Evolutionary conservation across 30 jellyfish, hydroid and myxozoan genomes (phyloP).

Genomic region (Cassiopea xamachana): DNA sequence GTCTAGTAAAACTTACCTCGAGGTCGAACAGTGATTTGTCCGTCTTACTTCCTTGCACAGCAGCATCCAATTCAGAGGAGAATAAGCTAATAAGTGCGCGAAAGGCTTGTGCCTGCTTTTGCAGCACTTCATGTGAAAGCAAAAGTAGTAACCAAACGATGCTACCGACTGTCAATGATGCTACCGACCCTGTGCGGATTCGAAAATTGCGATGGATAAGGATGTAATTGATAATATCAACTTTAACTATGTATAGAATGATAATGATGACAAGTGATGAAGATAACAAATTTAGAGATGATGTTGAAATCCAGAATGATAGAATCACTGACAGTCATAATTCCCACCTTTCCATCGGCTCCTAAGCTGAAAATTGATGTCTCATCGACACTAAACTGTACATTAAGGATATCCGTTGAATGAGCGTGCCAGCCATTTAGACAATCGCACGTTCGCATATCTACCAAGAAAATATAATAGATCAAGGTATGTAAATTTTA

Average conservation of each 20-base stretch:
- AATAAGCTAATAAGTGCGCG: no score
- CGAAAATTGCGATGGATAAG: background rate
- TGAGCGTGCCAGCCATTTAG: constrained; percentile 99
- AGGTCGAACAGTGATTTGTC: no score
- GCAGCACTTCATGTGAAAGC: no score
- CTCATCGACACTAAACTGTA: constrained; percentile 89
- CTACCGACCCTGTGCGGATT: no score
- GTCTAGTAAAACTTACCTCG: no score
- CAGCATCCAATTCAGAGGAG: no score
- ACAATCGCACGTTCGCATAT: constrained; percentile 92
- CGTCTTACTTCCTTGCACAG: no score
- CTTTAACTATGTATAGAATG: background rate
- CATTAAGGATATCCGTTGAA: constrained; percentile 84
- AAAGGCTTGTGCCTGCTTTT: no score
- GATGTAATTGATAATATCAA: background rate
- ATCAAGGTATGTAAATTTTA: no score
- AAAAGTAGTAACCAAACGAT: no score
- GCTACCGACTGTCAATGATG: no score
- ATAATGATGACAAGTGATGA: constrained; percentile 18
- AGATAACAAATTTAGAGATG: background rate
- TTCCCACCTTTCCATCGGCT: constrained; percentile 87
- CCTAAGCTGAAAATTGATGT: constrained; percentile 90
- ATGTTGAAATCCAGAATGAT: constrained; percentile 2
- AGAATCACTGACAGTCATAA: background rate
- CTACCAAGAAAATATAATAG: constrained; percentile 54